Evolutionary conservation across 2,888 invertebrate genomes (phyloP).

Genomic region (Pammene fasciana): DNA sequence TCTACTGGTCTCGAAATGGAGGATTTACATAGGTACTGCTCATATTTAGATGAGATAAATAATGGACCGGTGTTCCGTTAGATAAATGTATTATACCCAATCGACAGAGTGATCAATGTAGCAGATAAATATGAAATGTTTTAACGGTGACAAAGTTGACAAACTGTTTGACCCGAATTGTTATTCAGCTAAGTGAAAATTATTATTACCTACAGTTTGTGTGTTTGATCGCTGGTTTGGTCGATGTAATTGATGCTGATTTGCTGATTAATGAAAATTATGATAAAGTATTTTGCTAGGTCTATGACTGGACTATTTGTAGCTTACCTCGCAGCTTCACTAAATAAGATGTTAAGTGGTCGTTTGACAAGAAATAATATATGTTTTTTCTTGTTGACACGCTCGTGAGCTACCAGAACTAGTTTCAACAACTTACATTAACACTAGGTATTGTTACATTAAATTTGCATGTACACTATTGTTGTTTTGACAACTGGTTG

Average conservation of each 20-base stretch:
- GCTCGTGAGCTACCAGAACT: constrained; percentile 1
- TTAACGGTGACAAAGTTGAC: too few species aligned
- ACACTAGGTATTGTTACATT: constrained; percentile 7
- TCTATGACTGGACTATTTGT: not conserved
- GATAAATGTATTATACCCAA: not conserved
- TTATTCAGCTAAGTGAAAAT: too few species aligned
- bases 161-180: too few species aligned
- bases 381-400: constrained; percentile 8
- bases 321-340: not conserved
- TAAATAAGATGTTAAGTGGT: not conserved
- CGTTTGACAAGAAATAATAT: constrained; percentile 1
- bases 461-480: constrained; percentile 14
- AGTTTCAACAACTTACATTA: constrained; percentile 5
- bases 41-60: constrained; percentile 3
- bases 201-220: too few species aligned
- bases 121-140: too few species aligned
- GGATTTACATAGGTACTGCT: not conserved
- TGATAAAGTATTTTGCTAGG: too few species aligned
- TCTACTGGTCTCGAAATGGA: constrained; percentile 1
- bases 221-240: too few species aligned
- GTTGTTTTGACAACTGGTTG: constrained; percentile 20
- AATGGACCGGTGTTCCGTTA: not conserved
- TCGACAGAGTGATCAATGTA: too few species aligned
- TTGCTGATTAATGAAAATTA: too few species aligned
- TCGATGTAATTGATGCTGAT: too few species aligned